Evolutionary conservation across 2,888 invertebrate genomes (phyloP).

Genomic region (Microplitis manilae): DNA sequence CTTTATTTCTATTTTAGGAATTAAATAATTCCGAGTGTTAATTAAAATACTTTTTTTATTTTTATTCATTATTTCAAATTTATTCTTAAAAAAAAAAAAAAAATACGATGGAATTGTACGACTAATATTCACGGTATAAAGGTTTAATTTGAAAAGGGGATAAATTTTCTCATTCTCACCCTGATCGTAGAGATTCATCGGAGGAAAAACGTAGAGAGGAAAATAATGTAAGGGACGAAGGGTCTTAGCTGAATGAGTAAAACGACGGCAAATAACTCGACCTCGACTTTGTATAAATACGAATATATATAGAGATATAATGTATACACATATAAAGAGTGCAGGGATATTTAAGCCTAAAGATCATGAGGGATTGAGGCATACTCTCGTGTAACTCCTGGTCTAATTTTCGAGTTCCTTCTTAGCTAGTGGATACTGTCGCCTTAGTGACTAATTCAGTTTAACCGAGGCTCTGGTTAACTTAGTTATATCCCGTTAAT

Average conservation of each 20-base stretch:
- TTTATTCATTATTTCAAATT: neutral
- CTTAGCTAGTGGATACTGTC: conserved; percentile 45
- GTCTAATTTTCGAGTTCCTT: conserved; percentile 38
- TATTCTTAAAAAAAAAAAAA: neutral
- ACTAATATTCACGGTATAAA: conserved; percentile 1
- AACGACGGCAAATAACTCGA: conserved; percentile 14
- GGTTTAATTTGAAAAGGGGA: conserved; percentile 1
- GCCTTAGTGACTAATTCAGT: conserved; percentile 57
- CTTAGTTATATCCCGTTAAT: conserved; percentile 63
- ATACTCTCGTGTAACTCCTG: conserved; percentile 32
- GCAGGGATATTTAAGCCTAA: conserved; percentile 48
- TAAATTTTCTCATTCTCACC: neutral
- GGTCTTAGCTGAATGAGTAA: neutral
- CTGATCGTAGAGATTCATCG: neutral
- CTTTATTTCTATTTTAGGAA: neutral
- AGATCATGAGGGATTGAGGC: conserved; percentile 59
- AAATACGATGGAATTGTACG: neutral
- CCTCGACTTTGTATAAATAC: conserved; percentile 2
- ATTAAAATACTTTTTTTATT: neutral
- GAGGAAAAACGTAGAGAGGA: neutral
- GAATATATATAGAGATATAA: conserved; percentile 34
- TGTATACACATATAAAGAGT: too few relatives aligned
- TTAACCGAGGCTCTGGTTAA: conserved; percentile 67
- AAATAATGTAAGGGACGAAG: conserved; percentile 1
- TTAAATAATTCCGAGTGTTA: neutral